These are phyloP conservation scores for Lepidurus arcticus DNA, from an alignment of 1,140 invertebrate genomes.

Conservation along the genomic window DNA sequence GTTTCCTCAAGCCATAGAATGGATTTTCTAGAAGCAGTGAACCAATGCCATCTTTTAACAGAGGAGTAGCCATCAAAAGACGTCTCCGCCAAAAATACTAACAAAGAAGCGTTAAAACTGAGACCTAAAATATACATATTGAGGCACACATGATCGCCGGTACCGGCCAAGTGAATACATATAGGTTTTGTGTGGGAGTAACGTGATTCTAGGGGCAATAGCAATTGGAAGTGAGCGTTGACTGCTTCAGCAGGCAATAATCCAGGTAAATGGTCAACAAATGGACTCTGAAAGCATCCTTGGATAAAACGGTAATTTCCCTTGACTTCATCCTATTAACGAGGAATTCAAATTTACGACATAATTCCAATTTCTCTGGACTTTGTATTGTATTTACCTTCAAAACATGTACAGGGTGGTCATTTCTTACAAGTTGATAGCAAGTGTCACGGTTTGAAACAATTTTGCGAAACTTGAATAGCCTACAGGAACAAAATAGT, in stretches of 20 bases:
- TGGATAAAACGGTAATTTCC: constrained; percentile 71
- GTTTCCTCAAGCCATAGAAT: constrained; percentile 90
- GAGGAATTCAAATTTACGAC: background rate
- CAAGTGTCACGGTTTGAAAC: constrained; percentile 76
- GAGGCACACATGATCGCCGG: constrained; percentile 89
- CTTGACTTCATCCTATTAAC: constrained; percentile 67
- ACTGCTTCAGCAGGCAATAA: constrained; percentile 77
- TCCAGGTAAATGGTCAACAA: constrained; percentile 72
- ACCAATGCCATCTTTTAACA: constrained; percentile 86
- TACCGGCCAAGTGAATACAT: constrained; percentile 91
- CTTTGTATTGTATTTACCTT: constrained; percentile 56
- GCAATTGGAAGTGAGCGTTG: constrained; percentile 73
- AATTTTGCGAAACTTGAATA: constrained; percentile 84
- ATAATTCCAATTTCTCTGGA: background rate
- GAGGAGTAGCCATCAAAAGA: constrained; percentile 80
- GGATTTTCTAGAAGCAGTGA: constrained; percentile 96
- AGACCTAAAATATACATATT: constrained; percentile 27
- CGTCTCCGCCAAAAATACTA: constrained; percentile 88
- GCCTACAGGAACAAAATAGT: constrained; percentile 53
- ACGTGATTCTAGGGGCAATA: constrained; percentile 57
- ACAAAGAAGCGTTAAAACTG: constrained; percentile 42
- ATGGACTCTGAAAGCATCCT: constrained; percentile 82
- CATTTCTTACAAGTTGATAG: constrained; percentile 67
- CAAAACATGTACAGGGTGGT: constrained; percentile 83
- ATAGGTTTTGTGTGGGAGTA: constrained; percentile 58